These are phyloP conservation scores for Cheilosia grossa DNA, from an alignment of 2,888 invertebrate genomes.

Conservation along the genomic window DNA sequence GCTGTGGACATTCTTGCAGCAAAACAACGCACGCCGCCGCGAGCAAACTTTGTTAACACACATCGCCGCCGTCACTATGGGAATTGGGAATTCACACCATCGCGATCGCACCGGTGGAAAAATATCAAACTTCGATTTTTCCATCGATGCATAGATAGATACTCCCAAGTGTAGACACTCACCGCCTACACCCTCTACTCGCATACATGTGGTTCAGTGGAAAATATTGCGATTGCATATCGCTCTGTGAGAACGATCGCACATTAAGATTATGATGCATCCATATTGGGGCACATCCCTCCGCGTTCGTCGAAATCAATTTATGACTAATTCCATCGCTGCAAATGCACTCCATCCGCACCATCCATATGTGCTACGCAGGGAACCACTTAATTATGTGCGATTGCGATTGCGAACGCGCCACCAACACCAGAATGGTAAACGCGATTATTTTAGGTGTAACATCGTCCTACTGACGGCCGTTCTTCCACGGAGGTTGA, in stretches of 20 bases:
- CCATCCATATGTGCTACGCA: constrained; percentile 49
- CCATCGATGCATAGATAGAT: constrained; percentile 30
- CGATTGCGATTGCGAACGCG: constrained; percentile 60
- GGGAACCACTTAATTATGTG: constrained; percentile 75
- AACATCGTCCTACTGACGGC: constrained; percentile 68
- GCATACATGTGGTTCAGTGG: constrained; percentile 7
- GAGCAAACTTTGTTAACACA: constrained; percentile 36
- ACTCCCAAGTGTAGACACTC: constrained; percentile 25
- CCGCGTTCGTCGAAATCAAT: constrained; percentile 70
- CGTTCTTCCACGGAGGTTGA: constrained; percentile 28
- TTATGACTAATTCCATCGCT: constrained; percentile 75
- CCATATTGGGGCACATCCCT: constrained; percentile 72
- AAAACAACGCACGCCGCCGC: constrained; percentile 40
- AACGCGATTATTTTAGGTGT: constrained; percentile 70
- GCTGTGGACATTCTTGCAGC: constrained; percentile 63
- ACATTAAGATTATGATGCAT: constrained; percentile 68
- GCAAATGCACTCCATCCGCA: constrained; percentile 56
- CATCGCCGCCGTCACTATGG: constrained; percentile 39
- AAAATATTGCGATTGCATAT: constrained; percentile 53
- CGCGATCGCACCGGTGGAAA: constrained; percentile 44
- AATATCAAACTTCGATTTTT: constrained; percentile 55
- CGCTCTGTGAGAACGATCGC: constrained; percentile 68
- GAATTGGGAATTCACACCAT: constrained; percentile 2
- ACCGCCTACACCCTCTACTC: constrained; percentile 50
- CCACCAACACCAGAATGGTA: constrained; percentile 66